Percentiles rank a stretch among this genome's conserved stretches.
Conservation (phyloP, 2,797 vertebrate genomes). For the Tolypeutes matacus region DNA sequence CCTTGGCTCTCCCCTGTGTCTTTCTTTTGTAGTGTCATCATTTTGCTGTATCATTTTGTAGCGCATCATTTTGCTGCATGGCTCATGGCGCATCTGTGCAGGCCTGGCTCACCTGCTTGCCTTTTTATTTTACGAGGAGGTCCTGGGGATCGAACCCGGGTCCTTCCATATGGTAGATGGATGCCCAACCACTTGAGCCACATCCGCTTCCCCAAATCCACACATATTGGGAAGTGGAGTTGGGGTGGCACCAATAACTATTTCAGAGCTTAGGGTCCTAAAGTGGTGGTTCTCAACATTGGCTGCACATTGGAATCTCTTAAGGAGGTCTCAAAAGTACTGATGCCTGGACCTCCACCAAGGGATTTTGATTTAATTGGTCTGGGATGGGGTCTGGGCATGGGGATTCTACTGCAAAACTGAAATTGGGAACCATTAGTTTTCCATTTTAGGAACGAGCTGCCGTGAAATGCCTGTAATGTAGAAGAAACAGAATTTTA, state of each 20-base stretch:
- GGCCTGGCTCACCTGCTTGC: too few relatives aligned
- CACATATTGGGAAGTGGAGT: neutral
- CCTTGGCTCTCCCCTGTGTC: too few relatives aligned
- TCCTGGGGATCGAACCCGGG: too few relatives aligned
- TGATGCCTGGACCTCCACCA: neutral
- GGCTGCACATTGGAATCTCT: neutral
- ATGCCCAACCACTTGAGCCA: too few relatives aligned
- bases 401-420: neutral
- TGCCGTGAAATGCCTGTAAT: neutral
- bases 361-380: neutral
- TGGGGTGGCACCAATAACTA: neutral
- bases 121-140: too few relatives aligned
- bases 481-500: conserved; percentile 26
- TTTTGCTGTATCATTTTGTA: too few relatives aligned
- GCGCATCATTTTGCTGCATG: too few relatives aligned
- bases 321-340: neutral
- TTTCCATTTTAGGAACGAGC: neutral
- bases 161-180: too few relatives aligned
- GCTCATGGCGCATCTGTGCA: too few relatives aligned
- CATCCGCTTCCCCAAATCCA: too few relatives aligned
- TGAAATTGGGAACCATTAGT: neutral
- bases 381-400: neutral
- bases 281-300: neutral
- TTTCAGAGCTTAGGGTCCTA: neutral
- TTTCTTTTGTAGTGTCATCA: too few relatives aligned